phyloP scores from a whole-genome alignment of 1,140 invertebrate species.

The Lordiphosa stackelbergi region DNA sequence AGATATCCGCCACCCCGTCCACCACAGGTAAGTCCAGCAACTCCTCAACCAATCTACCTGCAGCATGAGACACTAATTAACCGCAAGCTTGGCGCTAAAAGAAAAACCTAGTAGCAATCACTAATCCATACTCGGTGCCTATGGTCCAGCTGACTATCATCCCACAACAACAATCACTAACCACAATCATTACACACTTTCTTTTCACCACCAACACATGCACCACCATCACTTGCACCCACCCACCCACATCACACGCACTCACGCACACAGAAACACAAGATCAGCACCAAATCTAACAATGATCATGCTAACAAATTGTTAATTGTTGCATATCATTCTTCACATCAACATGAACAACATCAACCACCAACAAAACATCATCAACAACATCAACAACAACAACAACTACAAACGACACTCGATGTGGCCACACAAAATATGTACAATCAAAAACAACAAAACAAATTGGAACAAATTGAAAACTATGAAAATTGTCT shows the following conservation, averaged over 20 bases:
- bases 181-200: constrained; percentile 42
- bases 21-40: constrained; percentile 72
- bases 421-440: constrained; percentile 75
- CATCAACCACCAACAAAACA: constrained; percentile 46
- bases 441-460: constrained; percentile 73
- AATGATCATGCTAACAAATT: constrained; percentile 71
- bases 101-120: no score
- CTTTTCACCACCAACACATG: constrained; percentile 27
- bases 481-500: constrained; percentile 75
- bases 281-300: constrained; percentile 55
- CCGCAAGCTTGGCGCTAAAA: no score
- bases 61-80: no score
- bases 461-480: constrained; percentile 76
- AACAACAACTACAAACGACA: constrained; percentile 47
- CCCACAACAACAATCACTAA: constrained; percentile 3
- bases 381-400: constrained; percentile 32
- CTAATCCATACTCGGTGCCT: no score
- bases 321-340: constrained; percentile 76
- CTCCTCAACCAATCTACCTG: background rate
- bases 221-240: constrained; percentile 18
- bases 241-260: constrained; percentile 28
- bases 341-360: constrained; percentile 72
- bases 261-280: constrained; percentile 40
- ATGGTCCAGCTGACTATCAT: background rate
- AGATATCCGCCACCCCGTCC: constrained; percentile 90